phyloP scores from a whole-genome alignment of 1,140 invertebrate genomes.

The Sweltsa coloradensis region DNA sequence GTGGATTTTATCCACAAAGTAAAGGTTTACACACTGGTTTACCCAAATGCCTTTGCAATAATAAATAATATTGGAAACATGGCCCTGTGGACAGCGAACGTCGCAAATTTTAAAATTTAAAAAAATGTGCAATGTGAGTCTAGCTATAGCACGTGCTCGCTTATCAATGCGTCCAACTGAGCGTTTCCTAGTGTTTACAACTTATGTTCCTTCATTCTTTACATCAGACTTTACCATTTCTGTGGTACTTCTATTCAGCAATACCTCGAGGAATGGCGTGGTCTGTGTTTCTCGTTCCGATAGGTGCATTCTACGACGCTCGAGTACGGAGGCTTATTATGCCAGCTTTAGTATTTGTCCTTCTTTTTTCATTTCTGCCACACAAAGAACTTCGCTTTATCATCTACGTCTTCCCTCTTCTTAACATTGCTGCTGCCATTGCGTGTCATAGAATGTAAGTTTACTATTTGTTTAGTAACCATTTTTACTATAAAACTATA shows the following conservation, averaged over 20 bases:
- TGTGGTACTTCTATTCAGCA: constrained; percentile 99
- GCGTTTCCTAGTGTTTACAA: no score
- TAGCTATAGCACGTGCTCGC: no score
- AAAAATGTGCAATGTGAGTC: no score
- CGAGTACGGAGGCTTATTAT: constrained; percentile 53
- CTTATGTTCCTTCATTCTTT: constrained; percentile 1
- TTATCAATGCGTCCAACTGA: no score
- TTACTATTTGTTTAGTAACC: constrained; percentile 4
- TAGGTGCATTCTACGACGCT: constrained; percentile 63
- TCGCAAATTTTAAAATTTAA: no score
- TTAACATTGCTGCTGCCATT: constrained; percentile 82
- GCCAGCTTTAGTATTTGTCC: constrained; percentile 71
- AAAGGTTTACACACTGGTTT: no score
- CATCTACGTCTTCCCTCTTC: constrained; percentile 88
- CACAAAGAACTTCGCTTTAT: constrained; percentile 99
- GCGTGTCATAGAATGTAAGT: constrained; percentile 82
- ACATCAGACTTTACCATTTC: constrained; percentile 77
- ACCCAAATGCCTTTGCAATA: no score
- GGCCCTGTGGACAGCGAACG: no score
- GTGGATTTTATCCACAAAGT: no score
- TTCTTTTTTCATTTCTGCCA: constrained; percentile 87
- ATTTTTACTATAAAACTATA: constrained; percentile 2
- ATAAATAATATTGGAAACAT: no score
- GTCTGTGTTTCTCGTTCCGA: constrained; percentile 68
- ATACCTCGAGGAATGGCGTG: constrained; percentile 77